Percentiles rank a stretch among this genome's conserved stretches.
phyloP scores from a whole-genome alignment of 2,797 vertebrate species.

The Megaceryle alcyon region DNA sequence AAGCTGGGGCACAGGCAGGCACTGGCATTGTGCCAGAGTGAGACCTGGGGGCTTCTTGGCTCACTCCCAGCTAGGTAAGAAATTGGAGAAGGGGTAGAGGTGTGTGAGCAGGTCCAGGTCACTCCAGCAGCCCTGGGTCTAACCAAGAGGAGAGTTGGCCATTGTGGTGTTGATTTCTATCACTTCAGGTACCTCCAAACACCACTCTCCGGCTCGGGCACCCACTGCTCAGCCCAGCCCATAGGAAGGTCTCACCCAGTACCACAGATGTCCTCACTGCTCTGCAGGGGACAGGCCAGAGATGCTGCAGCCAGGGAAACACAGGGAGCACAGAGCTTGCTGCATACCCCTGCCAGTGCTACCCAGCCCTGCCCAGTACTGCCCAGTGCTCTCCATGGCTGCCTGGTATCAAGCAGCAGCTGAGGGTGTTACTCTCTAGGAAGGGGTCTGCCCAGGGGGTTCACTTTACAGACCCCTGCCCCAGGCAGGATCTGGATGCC shows the following conservation, averaged over 20 bases:
- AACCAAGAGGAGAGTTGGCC: background rate
- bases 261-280: background rate
- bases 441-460: background rate
- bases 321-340: background rate
- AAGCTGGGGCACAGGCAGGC: background rate
- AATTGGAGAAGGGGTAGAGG: background rate
- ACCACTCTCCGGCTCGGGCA: fast-evolving
- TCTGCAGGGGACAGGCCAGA: background rate
- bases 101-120: fast-evolving
- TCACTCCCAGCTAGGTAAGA: background rate
- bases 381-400: background rate
- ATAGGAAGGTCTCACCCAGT: background rate
- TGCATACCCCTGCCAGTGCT: background rate
- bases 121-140: background rate
- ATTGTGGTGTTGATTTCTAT: background rate
- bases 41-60: background rate
- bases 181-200: background rate
- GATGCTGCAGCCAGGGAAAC: background rate
- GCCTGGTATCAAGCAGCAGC: background rate
- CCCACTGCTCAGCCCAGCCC: fast-evolving
- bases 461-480: background rate
- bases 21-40: too few species aligned
- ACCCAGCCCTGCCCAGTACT: background rate
- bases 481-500: background rate
- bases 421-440: background rate